These are phyloP conservation scores for Festucalex cinctus DNA, from an alignment of 2,113 vertebrate species.

Conservation along the genomic window DNA sequence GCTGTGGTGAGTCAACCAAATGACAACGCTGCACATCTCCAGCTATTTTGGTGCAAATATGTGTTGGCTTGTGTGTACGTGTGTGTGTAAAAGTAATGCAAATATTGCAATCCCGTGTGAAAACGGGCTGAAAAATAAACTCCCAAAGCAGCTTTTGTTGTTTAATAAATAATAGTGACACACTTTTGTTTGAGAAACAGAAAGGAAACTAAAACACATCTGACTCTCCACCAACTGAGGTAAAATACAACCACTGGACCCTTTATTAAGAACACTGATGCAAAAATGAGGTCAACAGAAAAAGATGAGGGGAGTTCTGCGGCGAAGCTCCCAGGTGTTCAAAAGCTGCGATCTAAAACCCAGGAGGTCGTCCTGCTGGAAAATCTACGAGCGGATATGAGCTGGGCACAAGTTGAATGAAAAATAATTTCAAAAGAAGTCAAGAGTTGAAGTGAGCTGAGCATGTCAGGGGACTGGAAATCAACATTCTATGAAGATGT, in stretches of 20 bases:
- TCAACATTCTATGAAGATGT: neutral
- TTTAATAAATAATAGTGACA: neutral
- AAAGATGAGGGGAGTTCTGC: conserved; percentile 30
- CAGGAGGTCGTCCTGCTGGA: conserved; percentile 12
- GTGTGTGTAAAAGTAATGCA: neutral
- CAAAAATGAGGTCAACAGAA: conserved; percentile 6
- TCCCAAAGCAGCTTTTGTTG: neutral
- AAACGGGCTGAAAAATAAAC: neutral
- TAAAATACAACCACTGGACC: neutral
- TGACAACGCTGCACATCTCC: conserved; percentile 23
- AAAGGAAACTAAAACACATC: neutral
- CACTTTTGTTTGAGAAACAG: neutral
- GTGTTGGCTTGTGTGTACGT: neutral
- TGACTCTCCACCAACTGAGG: neutral
- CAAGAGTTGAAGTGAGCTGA: neutral
- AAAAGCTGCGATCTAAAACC: conserved; percentile 17
- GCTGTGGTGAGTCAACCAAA: conserved; percentile 15
- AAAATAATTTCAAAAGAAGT: neutral
- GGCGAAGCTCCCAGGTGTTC: conserved; percentile 47
- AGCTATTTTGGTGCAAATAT: conserved; percentile 35
- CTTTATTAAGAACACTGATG: conserved; percentile 26
- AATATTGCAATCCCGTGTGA: neutral
- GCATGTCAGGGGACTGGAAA: neutral
- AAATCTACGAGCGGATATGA: neutral
- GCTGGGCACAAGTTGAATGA: neutral